A percentile compares a stretch with the other conserved stretches of the same genome.
These are phyloP conservation scores for Drosophila villosipedis DNA, from an alignment of 2,888 invertebrate species.

Conservation along the genomic window DNA sequence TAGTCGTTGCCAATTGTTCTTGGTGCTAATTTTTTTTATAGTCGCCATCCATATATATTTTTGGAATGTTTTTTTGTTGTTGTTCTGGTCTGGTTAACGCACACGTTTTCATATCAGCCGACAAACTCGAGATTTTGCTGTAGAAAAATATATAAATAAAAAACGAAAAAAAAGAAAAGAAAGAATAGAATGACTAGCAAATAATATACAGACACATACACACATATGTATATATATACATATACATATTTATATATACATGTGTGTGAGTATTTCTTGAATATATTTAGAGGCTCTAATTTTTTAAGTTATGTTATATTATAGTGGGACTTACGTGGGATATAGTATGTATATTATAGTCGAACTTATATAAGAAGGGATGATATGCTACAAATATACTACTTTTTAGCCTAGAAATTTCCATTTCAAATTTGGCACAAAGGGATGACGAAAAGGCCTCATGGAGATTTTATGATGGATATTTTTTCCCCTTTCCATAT, in stretches of 20 bases:
- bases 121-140: slow-evolving; percentile 33
- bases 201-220: background rate
- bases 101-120: slow-evolving; percentile 62
- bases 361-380: background rate
- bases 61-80: background rate
- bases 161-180: slow-evolving; percentile 4
- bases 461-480: background rate
- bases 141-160: slow-evolving; percentile 5
- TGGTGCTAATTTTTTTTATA: background rate
- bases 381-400: background rate
- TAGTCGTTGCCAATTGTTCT: background rate
- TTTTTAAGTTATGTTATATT: background rate
- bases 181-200: slow-evolving; percentile 1
- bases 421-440: background rate
- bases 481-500: background rate
- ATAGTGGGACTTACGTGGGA: background rate
- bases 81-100: slow-evolving; percentile 20
- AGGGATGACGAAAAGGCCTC: background rate
- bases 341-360: background rate
- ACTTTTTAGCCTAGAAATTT: background rate
- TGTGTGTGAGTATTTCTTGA: background rate
- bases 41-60: background rate
- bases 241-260: background rate
- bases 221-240: background rate
- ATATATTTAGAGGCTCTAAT: background rate